Percentiles rank a stretch among this genome's conserved stretches.
phyloP scores from a whole-genome alignment of 2,888 invertebrate species.

The Frankliniella fusca region DNA sequence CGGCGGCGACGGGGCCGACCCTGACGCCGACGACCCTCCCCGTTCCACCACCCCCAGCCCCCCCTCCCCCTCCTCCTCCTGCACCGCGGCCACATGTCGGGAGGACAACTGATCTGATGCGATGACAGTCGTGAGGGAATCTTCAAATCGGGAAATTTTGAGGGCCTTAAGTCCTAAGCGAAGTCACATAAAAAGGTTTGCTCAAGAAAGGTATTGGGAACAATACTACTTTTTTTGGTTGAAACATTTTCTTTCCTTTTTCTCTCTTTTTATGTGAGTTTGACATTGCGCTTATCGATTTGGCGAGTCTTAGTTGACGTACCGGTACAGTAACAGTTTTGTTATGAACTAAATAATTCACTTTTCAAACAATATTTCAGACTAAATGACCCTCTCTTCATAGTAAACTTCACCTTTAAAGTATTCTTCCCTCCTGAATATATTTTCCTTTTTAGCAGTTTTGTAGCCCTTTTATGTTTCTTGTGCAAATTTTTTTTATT shows the following conservation, averaged over 20 bases:
- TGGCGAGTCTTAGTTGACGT: background rate
- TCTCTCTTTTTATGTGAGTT: constrained; percentile 22
- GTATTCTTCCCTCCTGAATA: no score
- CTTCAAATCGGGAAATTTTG: constrained; percentile 13
- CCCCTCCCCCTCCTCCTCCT: constrained; percentile 33
- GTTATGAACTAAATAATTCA: background rate
- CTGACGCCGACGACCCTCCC: constrained; percentile 1
- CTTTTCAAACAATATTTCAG: background rate
- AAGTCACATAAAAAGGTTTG: constrained; percentile 23
- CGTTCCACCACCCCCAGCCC: constrained; percentile 29
- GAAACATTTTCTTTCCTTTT: constrained; percentile 25
- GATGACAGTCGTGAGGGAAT: constrained; percentile 1
- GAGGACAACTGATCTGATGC: constrained; percentile 1
- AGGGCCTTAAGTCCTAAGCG: constrained; percentile 10
- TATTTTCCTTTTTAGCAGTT: background rate
- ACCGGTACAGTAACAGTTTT: background rate
- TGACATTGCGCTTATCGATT: constrained; percentile 11
- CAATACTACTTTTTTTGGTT: constrained; percentile 6
- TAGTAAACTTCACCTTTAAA: constrained; percentile 13
- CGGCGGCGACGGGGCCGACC: background rate
- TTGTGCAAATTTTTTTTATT: constrained; percentile 15
- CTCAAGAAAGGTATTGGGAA: constrained; percentile 24
- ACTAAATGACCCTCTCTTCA: background rate
- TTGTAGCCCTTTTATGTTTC: constrained; percentile 4
- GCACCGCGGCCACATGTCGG: background rate